Evolutionary conservation across 2,797 vertebrate genomes (phyloP), one percentile per base, ranked within the genome.

Genomic region (Xerus rutilus): DNA sequence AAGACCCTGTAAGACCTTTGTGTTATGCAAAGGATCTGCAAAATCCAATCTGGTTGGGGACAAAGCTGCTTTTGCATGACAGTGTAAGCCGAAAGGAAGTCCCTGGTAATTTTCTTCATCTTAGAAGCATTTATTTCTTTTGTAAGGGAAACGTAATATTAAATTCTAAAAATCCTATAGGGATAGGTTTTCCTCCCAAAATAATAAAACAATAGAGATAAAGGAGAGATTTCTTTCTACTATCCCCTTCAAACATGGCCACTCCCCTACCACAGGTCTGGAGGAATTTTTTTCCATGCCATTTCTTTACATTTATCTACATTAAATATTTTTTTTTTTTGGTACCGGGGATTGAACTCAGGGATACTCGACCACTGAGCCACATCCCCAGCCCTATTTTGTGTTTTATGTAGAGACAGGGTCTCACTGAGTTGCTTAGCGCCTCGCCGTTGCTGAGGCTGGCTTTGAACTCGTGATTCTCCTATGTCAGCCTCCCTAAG

Each of bases 91-190:
- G 9, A 62, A 32, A 47, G 11, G 17, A 30, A 57, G 28, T 87
- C 49, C 84, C 81, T 81, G 73, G 12, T 43, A 30, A 39, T 6
- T 64, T 8, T 32, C 83, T 70, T 85, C 84, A 65, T 49, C 76
- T 76, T 28, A 43, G 18, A 43, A 65, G 85, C 64, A 69, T 65
- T 23, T 39, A 45, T 72, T 81, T 88, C 21, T 83, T 91, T 57
- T 70, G 13, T 76, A 67, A 91, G 77, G 93, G 45, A 72, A 95
- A 72, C 15, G 64, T 74, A 88, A 73, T 65, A 39, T 10, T 94
- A 45, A 57, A 79, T 91, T 85, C 35, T 91, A 88, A 96, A 97
- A 85, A n/a, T 65, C 52, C 86, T 39, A 0, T 10, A 9, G 57
- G 32, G 47, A 52, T 13, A 20, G 57, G 7, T 89, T 88, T 86